Evolutionary conservation across 2,888 invertebrate species (phyloP).

Genomic region (Rutpela maculata): DNA sequence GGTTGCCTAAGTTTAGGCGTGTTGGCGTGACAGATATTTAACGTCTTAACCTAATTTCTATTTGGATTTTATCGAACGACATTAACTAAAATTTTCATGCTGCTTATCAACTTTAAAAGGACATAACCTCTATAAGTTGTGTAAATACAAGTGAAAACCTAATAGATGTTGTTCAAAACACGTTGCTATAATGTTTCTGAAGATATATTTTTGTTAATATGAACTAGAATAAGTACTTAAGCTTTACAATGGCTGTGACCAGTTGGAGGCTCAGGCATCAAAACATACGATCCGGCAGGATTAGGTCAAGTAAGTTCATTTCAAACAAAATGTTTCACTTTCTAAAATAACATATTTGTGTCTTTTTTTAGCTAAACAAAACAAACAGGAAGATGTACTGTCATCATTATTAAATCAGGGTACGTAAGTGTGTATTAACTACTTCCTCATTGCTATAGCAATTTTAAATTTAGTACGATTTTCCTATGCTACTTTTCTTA

Average conservation of each 20-base stretch:
- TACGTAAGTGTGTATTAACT: slow-evolving; percentile 51
- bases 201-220: slow-evolving; percentile 49
- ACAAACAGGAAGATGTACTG: slow-evolving; percentile 73
- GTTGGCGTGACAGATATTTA: slow-evolving; percentile 44
- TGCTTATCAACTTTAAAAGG: slow-evolving; percentile 33
- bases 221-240: slow-evolving; percentile 40
- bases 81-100: slow-evolving; percentile 31
- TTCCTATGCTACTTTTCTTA: slow-evolving; percentile 18
- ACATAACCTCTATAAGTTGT: slow-evolving; percentile 51
- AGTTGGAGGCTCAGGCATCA: slow-evolving; percentile 76
- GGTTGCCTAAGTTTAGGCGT: slow-evolving; percentile 28
- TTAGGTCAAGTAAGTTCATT: slow-evolving; percentile 70
- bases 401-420: slow-evolving; percentile 58
- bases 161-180: slow-evolving; percentile 45
- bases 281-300: slow-evolving; percentile 74
- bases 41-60: slow-evolving; percentile 51
- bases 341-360: slow-evolving; percentile 26
- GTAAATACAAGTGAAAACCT: slow-evolving; percentile 47
- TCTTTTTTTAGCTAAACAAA: slow-evolving; percentile 73
- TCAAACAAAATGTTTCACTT: slow-evolving; percentile 31
- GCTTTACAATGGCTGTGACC: slow-evolving; percentile 74
- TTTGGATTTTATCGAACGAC: slow-evolving; percentile 48
- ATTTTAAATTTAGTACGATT: slow-evolving; percentile 32
- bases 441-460: slow-evolving; percentile 46
- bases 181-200: slow-evolving; percentile 47